Conservation (phyloP, 2,113 vertebrate species). For the Callionymus lyra region DNA sequence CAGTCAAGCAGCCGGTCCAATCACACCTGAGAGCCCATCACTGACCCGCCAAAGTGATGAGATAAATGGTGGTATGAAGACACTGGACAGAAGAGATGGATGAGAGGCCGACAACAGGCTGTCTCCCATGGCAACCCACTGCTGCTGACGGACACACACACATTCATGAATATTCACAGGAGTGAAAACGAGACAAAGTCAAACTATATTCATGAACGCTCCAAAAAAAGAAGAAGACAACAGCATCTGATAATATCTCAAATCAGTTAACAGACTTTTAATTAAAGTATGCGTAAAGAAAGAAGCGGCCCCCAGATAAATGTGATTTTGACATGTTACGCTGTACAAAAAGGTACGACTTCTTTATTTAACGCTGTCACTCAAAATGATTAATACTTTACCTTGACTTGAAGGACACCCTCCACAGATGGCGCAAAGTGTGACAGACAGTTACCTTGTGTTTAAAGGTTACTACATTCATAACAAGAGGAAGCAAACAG, state of each 20-base stretch:
- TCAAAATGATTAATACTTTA: conserved; percentile 18
- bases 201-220: conserved; percentile 50
- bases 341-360: neutral
- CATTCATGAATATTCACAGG: conserved; percentile 46
- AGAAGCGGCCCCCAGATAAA: too few relatives aligned
- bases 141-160: conserved; percentile 30
- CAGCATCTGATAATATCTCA: too few relatives aligned
- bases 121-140: conserved; percentile 54
- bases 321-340: neutral
- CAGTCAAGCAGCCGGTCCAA: too few relatives aligned
- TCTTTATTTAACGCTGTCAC: conserved; percentile 2
- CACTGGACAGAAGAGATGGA: conserved; percentile 27
- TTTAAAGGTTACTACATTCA: conserved; percentile 19
- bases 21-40: neutral
- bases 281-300: too few relatives aligned
- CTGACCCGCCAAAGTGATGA: conserved; percentile 8
- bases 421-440: conserved; percentile 1
- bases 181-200: conserved; percentile 28
- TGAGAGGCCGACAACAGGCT: conserved; percentile 34
- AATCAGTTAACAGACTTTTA: conserved; percentile 29
- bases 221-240: conserved; percentile 38
- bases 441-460: conserved; percentile 39
- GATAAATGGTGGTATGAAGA: conserved; percentile 21
- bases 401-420: conserved; percentile 40
- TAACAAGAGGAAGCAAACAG: conserved; percentile 5